A percentile compares a stretch with the other conserved stretches of the same genome.
phyloP scores from a whole-genome alignment of 2,113 vertebrate species.

The Maccullochella peelii region DNA sequence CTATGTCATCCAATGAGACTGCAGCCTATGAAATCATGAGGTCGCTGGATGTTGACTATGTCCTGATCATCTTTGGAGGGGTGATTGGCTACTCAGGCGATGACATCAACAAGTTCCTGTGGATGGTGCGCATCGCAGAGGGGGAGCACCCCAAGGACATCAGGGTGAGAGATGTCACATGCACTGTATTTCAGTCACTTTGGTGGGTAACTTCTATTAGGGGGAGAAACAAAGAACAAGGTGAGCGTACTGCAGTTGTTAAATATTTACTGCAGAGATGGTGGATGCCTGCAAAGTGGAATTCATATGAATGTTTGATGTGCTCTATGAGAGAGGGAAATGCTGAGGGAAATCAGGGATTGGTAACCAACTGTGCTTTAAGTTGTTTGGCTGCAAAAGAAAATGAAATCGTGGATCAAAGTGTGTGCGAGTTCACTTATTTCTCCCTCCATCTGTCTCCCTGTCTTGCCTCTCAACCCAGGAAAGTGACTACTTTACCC shows the following conservation, averaged over 20 bases:
- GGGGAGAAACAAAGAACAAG: not conserved
- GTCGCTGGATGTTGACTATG: constrained; percentile 96
- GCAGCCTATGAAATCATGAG: constrained; percentile 97
- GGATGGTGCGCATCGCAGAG: constrained; percentile 99
- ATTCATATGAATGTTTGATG: not conserved
- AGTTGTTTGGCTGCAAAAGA: not conserved
- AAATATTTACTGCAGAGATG: not conserved
- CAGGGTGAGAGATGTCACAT: constrained; percentile 83
- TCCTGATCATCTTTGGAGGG: constrained; percentile 96
- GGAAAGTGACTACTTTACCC: constrained; percentile 99
- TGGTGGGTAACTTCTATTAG: not conserved
- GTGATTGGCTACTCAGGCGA: constrained; percentile 98
- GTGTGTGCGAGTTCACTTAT: not conserved
- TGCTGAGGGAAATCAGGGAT: too few relatives aligned
- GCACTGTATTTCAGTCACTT: not conserved
- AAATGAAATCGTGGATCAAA: not conserved
- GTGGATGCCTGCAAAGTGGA: not conserved
- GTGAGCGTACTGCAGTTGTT: not conserved
- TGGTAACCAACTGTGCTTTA: not conserved
- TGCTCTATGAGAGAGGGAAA: not conserved
- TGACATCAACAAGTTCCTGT: constrained; percentile 98
- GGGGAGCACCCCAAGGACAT: constrained; percentile 98
- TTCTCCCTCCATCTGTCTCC: not conserved
- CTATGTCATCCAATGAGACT: constrained; percentile 97
- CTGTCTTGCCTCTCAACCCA: constrained; percentile 53